Evolutionary conservation across 2,888 invertebrate genomes (phyloP).

Genomic region (Trissolcus brochymenae): DNA sequence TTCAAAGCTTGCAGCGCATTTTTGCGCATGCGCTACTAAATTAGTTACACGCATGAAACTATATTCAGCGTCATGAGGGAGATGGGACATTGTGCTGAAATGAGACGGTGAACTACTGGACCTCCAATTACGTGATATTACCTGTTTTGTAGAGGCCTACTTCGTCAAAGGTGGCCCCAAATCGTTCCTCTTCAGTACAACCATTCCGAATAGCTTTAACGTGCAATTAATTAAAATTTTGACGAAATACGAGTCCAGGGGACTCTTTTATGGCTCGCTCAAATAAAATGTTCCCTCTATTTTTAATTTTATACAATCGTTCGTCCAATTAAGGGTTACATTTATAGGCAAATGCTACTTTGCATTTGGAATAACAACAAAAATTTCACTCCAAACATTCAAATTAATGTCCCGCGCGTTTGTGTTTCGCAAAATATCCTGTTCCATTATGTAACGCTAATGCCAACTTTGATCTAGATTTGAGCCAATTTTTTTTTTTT

Average conservation of each 20-base stretch:
- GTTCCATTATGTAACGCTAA: not conserved
- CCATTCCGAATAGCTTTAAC: slow-evolving; percentile 10
- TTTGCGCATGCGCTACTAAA: slow-evolving; percentile 16
- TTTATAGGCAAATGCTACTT: not conserved
- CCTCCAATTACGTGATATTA: slow-evolving; percentile 39
- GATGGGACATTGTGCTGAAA: not conserved
- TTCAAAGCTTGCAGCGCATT: not conserved
- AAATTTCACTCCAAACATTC: no score
- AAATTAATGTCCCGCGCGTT: not conserved
- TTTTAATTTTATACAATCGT: not conserved
- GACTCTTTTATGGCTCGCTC: slow-evolving; percentile 1
- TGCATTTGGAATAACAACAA: not conserved
- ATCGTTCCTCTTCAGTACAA: slow-evolving; percentile 14
- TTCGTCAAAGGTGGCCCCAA: slow-evolving; percentile 32
- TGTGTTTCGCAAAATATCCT: not conserved
- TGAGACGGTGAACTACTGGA: slow-evolving; percentile 17
- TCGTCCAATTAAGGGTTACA: not conserved
- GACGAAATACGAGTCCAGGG: not conserved
- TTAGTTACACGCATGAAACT: slow-evolving; percentile 13
- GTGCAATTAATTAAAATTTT: slow-evolving; percentile 20
- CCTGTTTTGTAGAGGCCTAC: slow-evolving; percentile 31
- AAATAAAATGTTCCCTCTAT: not conserved
- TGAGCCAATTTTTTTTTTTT: not conserved
- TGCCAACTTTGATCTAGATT: no score
- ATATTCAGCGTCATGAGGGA: not conserved